Evolutionary conservation across 2,888 invertebrate genomes (phyloP).

Genomic region (Punctoribates punctum): DNA sequence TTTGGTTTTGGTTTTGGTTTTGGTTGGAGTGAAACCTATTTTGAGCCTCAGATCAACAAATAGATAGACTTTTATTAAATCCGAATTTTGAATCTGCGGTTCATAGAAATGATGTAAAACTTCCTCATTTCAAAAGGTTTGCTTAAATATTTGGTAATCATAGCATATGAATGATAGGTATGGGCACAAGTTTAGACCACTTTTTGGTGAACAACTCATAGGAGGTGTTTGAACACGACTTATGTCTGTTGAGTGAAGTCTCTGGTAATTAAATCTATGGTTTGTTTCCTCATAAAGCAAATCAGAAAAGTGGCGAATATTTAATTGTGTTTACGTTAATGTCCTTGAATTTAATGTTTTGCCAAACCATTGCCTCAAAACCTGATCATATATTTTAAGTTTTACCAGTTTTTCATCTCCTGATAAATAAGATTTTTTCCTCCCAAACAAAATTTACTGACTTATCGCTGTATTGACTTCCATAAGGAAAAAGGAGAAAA

Average conservation of each 20-base stretch:
- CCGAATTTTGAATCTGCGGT: too few species aligned
- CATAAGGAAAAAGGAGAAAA: conserved; percentile 27
- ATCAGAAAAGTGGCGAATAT: background rate
- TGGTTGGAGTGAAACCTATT: too few species aligned
- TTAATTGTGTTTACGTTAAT: conserved; percentile 28
- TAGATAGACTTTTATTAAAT: too few species aligned
- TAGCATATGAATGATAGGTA: too few species aligned
- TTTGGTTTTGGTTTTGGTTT: too few species aligned
- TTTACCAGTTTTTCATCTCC: background rate
- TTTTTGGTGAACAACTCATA: too few species aligned
- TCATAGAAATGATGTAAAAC: too few species aligned
- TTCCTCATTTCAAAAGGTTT: too few species aligned
- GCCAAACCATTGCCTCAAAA: conserved; percentile 10
- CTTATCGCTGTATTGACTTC: conserved; percentile 1
- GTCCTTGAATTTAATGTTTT: conserved; percentile 26
- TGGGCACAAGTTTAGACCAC: too few species aligned
- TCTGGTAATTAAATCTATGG: conserved; percentile 23
- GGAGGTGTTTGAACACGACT: too few species aligned
- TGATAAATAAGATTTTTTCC: conserved; percentile 3
- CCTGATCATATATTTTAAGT: conserved; percentile 9
- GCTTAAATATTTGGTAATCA: too few species aligned
- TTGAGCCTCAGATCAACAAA: too few species aligned
- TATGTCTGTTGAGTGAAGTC: background rate
- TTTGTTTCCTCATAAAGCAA: conserved; percentile 21
- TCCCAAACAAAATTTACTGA: background rate